phyloP scores from a whole-genome alignment of 2,888 invertebrate species.

The Ligdia adustata region DNA sequence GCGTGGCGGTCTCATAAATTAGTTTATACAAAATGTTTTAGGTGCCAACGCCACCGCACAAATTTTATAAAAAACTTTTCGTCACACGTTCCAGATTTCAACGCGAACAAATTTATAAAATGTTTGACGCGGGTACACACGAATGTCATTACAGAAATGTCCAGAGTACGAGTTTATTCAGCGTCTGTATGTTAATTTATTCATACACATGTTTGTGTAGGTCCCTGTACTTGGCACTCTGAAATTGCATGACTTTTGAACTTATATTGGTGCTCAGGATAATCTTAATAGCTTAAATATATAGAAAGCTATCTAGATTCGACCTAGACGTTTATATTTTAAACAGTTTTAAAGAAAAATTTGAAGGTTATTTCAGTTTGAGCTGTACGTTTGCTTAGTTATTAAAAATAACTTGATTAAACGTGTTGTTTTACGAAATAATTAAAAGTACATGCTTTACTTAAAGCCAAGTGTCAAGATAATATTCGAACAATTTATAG shows the following conservation, averaged over 20 bases:
- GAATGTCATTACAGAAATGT: conserved; percentile 21
- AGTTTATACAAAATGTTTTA: too few species aligned
- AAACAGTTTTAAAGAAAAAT: too few species aligned
- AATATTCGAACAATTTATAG: too few species aligned
- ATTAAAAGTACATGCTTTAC: too few species aligned
- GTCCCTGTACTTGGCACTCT: conserved; percentile 16
- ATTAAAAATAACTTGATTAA: too few species aligned
- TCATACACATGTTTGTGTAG: conserved; percentile 19
- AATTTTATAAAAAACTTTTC: conserved; percentile 4
- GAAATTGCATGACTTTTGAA: conserved; percentile 12
- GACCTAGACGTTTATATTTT: neutral
- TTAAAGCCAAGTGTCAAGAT: too few species aligned
- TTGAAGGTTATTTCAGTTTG: too few species aligned
- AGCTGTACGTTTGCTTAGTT: too few species aligned
- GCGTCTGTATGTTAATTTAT: conserved; percentile 21
- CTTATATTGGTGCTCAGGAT: conserved; percentile 3
- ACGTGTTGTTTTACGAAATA: too few species aligned
- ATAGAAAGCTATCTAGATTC: too few species aligned
- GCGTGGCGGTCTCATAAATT: too few species aligned
- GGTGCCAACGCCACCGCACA: neutral
- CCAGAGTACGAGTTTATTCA: conserved; percentile 19
- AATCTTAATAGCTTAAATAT: too few species aligned
- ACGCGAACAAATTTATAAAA: conserved; percentile 19
- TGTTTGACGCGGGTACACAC: conserved; percentile 23
- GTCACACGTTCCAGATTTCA: conserved; percentile 11